These are phyloP conservation scores for Enteromius unitaeniatus DNA, from an alignment of 2,797 vertebrate species.

Conservation along the genomic window DNA sequence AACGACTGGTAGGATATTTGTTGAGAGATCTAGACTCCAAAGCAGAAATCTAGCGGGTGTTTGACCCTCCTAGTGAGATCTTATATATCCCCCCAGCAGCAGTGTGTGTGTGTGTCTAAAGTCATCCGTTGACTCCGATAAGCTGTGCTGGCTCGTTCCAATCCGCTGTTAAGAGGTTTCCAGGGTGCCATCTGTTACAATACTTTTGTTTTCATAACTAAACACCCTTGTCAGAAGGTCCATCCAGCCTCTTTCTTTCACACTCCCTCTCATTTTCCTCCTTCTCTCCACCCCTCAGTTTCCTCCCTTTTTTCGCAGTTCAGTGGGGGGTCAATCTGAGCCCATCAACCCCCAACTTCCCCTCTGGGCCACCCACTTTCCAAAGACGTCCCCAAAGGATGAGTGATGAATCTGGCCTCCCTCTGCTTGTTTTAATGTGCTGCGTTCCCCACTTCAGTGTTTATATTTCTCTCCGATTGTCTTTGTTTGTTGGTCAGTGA, in stretches of 20 bases:
- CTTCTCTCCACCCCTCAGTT: slow-evolving; percentile 49
- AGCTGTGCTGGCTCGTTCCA: slow-evolving; percentile 63
- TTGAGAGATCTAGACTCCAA: slow-evolving; percentile 28
- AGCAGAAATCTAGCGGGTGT: slow-evolving; percentile 47
- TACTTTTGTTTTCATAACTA: slow-evolving; percentile 78
- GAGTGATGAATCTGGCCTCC: slow-evolving; percentile 57
- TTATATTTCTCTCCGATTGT: slow-evolving; percentile 28
- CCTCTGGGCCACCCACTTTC: slow-evolving; percentile 67
- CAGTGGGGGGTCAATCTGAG: slow-evolving; percentile 61
- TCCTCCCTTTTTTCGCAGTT: slow-evolving; percentile 62
- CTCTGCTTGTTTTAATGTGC: slow-evolving; percentile 53
- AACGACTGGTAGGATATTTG: slow-evolving; percentile 11
- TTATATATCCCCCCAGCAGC: slow-evolving; percentile 70
- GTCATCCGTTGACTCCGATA: slow-evolving; percentile 64
- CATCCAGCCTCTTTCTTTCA: slow-evolving; percentile 33
- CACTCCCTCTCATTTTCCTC: slow-evolving; percentile 36
- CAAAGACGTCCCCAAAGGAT: slow-evolving; percentile 46
- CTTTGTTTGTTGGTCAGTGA: slow-evolving; percentile 51
- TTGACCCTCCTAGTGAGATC: slow-evolving; percentile 65
- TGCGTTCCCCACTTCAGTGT: not conserved
- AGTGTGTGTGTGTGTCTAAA: slow-evolving; percentile 22
- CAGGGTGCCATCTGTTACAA: slow-evolving; percentile 78
- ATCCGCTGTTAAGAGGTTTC: slow-evolving; percentile 69
- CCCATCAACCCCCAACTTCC: slow-evolving; percentile 52
- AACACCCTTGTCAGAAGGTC: slow-evolving; percentile 39